These are phyloP conservation scores for Eretmocerus hayati DNA, from an alignment of 2,888 invertebrate species.

Conservation along the genomic window DNA sequence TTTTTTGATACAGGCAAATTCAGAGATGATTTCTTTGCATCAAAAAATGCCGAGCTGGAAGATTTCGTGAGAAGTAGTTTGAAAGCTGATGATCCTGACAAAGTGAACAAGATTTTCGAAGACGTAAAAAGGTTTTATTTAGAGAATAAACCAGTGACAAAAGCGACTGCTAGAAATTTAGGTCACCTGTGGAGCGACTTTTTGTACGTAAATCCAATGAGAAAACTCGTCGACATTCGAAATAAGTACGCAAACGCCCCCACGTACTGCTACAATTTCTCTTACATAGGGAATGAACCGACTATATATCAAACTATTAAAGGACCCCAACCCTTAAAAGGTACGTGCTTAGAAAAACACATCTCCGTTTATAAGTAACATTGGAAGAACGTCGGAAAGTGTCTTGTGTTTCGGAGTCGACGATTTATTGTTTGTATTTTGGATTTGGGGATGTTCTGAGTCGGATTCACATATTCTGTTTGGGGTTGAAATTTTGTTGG, in stretches of 20 bases:
- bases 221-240: constrained; percentile 28
- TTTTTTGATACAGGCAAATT: background rate
- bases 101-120: constrained; percentile 34
- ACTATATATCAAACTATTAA: constrained; percentile 2
- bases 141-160: constrained; percentile 40
- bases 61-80: constrained; percentile 44
- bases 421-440: too few relatives aligned
- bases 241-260: constrained; percentile 32
- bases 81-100: constrained; percentile 32
- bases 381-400: too few relatives aligned
- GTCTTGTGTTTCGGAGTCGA: too few relatives aligned
- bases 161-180: background rate
- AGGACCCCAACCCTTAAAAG: constrained; percentile 3
- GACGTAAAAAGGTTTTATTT: constrained; percentile 49
- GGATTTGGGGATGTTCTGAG: too few relatives aligned
- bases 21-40: background rate
- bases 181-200: constrained; percentile 27
- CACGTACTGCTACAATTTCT: constrained; percentile 54
- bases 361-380: background rate
- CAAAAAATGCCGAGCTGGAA: constrained; percentile 35
- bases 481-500: too few relatives aligned
- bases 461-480: too few relatives aligned
- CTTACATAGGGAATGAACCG: constrained; percentile 36
- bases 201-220: constrained; percentile 41
- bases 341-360: background rate